Evolutionary conservation across 2,797 vertebrate genomes (phyloP).

Genomic region (Aselliscus stoliczkanus): DNA sequence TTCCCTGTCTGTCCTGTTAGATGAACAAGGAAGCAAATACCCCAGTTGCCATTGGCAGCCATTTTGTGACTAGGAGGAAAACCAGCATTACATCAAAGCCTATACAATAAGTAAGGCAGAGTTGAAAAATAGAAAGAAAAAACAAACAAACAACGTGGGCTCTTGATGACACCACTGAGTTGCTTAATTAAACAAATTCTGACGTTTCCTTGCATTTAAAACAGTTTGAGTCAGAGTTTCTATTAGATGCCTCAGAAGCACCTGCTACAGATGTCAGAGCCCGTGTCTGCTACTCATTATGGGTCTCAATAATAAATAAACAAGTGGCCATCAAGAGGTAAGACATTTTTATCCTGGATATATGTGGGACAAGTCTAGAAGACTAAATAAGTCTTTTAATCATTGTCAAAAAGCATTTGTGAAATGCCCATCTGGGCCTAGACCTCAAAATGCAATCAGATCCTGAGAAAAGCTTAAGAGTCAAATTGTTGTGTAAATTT

Average conservation of each 20-base stretch:
- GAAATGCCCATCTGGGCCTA: conserved; percentile 15
- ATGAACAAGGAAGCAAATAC: conserved; percentile 3
- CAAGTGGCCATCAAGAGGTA: conserved; percentile 18
- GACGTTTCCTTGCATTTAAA: conserved; percentile 37
- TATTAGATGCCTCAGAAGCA: conserved; percentile 27
- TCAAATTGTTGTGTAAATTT: conserved; percentile 18
- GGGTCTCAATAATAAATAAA: conserved; percentile 40
- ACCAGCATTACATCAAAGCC: conserved; percentile 34
- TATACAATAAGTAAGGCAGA: not conserved
- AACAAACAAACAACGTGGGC: not conserved
- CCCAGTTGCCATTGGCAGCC: not conserved
- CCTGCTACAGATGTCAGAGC: conserved; percentile 1
- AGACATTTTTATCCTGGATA: conserved; percentile 35
- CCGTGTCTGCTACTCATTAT: not conserved
- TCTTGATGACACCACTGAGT: not conserved
- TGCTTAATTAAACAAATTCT: conserved; percentile 34
- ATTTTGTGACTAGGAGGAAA: conserved; percentile 40
- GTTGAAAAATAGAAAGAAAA: not conserved
- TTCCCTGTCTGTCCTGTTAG: not conserved
- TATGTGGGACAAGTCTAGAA: conserved; percentile 2
- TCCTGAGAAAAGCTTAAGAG: conserved; percentile 35
- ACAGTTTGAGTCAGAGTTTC: not conserved
- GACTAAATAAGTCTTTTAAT: conserved; percentile 32
- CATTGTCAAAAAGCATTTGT: conserved; percentile 43
- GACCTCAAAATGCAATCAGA: conserved; percentile 28